phyloP scores from a whole-genome alignment of 2,797 vertebrate genomes.

The Melanotaenia boesemani region DNA sequence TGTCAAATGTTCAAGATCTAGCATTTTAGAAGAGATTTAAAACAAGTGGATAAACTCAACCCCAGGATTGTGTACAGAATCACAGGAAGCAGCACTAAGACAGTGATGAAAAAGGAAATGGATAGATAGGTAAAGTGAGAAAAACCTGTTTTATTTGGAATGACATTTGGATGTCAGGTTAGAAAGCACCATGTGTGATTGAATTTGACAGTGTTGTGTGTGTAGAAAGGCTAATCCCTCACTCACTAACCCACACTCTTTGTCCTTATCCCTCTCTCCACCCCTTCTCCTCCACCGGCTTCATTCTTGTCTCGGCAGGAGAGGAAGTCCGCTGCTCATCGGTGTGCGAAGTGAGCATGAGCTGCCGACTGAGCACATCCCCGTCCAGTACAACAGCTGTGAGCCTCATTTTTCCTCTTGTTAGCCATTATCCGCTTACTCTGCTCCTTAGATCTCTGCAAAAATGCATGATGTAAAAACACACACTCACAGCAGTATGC shows the following conservation, averaged over 20 bases:
- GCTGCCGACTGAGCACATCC: constrained; percentile 91
- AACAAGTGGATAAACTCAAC: not conserved
- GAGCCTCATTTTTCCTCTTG: constrained; percentile 69
- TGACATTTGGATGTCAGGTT: constrained; percentile 16
- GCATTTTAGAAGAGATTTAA: not conserved
- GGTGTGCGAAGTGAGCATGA: constrained; percentile 93
- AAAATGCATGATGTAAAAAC: not conserved
- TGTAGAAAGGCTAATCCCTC: constrained; percentile 38
- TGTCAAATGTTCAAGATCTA: constrained; percentile 1
- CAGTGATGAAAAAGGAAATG: not conserved
- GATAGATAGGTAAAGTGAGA: not conserved
- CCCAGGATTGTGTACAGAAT: not conserved
- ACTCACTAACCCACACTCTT: not conserved
- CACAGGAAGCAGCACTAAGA: not conserved
- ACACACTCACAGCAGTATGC: not conserved
- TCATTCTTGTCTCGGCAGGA: constrained; percentile 77
- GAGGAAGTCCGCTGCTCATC: constrained; percentile 95
- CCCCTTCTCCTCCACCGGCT: constrained; percentile 14
- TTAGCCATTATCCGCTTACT: constrained; percentile 29
- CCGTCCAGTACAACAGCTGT: constrained; percentile 91
- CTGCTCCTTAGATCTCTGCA: constrained; percentile 9
- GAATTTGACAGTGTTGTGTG: constrained; percentile 25
- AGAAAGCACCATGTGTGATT: constrained; percentile 25
- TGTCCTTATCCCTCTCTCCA: not conserved
- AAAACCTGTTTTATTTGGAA: constrained; percentile 5